Evolutionary conservation across 2,797 vertebrate species (phyloP), one percentile per base, ranked within the genome.

Genomic region (Cynopterus sphinx): DNA sequence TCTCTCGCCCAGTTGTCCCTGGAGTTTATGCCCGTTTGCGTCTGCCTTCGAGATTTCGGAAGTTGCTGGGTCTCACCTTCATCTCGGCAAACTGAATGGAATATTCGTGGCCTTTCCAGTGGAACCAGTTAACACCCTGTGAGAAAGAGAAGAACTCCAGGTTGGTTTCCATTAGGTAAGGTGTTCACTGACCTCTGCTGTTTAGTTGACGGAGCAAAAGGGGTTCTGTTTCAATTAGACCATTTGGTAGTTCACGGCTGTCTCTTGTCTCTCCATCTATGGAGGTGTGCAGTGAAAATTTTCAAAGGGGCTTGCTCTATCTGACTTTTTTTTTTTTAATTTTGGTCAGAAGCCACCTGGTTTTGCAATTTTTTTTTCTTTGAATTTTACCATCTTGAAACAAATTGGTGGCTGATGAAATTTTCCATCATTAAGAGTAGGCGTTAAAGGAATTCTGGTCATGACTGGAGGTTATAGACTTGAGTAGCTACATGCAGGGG

Each of bases 111-210:
- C 99, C 99, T 97, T 99, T 99, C 99, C 99, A 99, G 97, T 99
- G 99, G 99, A 99, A 99, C 99, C 99, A 99, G 98, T 99, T 99
- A 39, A 99, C 98, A 0, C 99, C 99, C 99, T 99, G 96, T 2
- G 88, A 81, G 90, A 97, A 2, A 94, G 6, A 97, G 49, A 13
- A 57, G 73, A 31, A 15, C 22, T 26, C 16, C 13, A 51, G 12
- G 7, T 89, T 71, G 63, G 88, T 90, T 70, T 73, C 41, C 21
- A 26, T 9, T 51, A 43, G 22, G 51, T 39, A 36, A 49, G 5
- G 51, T 9, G 21, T 17, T 16, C 57, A 26, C 2, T 1, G 55
- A 17, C 51, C 4, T 6, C 22, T 7, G 57, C 26, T 70, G 31
- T 26, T 41, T 55, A 39, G 49, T 67, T 28, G 2, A 33, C 0